phyloP scores from a whole-genome alignment of 1,140 invertebrate species.

The Papilio aristodemus region DNA sequence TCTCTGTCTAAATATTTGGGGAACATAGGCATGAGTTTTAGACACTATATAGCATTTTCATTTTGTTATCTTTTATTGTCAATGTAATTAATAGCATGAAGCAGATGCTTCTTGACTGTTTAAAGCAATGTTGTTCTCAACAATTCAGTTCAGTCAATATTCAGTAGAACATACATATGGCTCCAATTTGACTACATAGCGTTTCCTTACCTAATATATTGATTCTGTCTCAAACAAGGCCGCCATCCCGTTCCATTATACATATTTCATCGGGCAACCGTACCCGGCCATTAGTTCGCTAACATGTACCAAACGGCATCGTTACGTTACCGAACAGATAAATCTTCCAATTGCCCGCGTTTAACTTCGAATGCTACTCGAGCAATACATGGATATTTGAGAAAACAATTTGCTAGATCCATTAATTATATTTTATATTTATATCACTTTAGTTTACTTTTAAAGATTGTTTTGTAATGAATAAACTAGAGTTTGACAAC shows the following conservation, averaged over 20 bases:
- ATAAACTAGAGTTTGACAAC: no score
- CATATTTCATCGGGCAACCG: slow-evolving; percentile 27
- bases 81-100: no score
- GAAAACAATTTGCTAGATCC: background rate
- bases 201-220: slow-evolving; percentile 4
- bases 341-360: slow-evolving; percentile 29
- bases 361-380: background rate
- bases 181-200: background rate
- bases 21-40: no score
- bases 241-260: slow-evolving; percentile 12
- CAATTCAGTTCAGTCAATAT: background rate
- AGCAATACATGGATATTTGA: background rate
- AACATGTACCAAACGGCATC: slow-evolving; percentile 28
- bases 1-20: no score
- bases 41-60: no score
- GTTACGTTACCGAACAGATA: slow-evolving; percentile 19
- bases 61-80: no score
- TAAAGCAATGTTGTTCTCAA: background rate
- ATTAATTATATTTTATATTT: background rate
- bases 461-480: no score
- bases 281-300: slow-evolving; percentile 14
- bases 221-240: slow-evolving; percentile 4
- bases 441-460: no score
- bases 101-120: no score
- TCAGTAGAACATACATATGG: background rate